Conservation (phyloP, 2,113 vertebrate species). For the Labeo catla region DNA sequence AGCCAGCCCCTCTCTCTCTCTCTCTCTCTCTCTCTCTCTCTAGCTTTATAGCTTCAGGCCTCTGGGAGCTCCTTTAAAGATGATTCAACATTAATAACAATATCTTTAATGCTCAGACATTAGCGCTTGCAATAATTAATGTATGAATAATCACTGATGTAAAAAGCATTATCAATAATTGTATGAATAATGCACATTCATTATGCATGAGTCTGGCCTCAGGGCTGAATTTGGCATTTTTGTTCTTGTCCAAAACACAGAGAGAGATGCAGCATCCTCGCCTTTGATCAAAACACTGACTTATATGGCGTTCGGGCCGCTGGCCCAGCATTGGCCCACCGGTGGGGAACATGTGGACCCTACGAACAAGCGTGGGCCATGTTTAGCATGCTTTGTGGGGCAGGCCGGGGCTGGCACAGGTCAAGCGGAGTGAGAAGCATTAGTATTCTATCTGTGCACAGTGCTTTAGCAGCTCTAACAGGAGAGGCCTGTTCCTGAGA, state of each 20-base stretch:
- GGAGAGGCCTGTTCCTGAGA: constrained; percentile 61
- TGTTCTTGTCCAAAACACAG: constrained; percentile 81
- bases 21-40: neutral
- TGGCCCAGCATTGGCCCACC: constrained; percentile 68
- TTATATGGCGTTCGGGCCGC: constrained; percentile 65
- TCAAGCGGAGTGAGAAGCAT: constrained; percentile 62
- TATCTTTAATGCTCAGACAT: constrained; percentile 83
- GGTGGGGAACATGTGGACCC: constrained; percentile 49
- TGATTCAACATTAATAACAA: constrained; percentile 82
- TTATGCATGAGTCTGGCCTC: constrained; percentile 89
- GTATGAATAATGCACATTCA: constrained; percentile 87
- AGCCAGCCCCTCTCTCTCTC: constrained; percentile 8
- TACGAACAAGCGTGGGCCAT: constrained; percentile 57
- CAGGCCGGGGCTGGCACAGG: constrained; percentile 42
- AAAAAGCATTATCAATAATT: constrained; percentile 91
- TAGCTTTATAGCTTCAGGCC: constrained; percentile 37
- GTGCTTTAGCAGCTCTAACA: constrained; percentile 71
- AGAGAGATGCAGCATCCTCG: constrained; percentile 68
- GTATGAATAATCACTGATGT: constrained; percentile 89
- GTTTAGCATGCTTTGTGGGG: constrained; percentile 51
- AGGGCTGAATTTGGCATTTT: constrained; percentile 83
- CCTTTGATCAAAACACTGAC: constrained; percentile 80
- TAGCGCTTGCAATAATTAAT: constrained; percentile 85
- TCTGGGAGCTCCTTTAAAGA: constrained; percentile 69
- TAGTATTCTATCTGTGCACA: constrained; percentile 68